phyloP scores from a whole-genome alignment of 2,888 invertebrate species.

The Gymnosoma rotundatum region DNA sequence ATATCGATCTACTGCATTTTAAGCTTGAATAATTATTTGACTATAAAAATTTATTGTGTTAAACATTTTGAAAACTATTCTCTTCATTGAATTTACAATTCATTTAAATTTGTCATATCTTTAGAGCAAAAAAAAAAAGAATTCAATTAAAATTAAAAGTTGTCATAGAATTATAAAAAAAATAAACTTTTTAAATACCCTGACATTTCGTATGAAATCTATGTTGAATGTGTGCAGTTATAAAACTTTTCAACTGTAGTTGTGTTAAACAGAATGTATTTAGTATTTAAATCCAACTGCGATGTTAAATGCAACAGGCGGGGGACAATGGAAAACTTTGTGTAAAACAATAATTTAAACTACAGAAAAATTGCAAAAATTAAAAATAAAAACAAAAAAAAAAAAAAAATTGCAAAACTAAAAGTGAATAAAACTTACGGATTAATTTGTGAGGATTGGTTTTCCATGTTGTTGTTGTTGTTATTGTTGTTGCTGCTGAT shows the following conservation, averaged over 20 bases:
- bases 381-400: no score
- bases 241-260: conserved; percentile 15
- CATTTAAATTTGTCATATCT: conserved; percentile 1
- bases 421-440: conserved; percentile 66
- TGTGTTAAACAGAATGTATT: conserved; percentile 35
- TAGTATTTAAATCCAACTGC: conserved; percentile 38
- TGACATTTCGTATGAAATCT: conserved; percentile 12
- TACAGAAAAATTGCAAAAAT: conserved; percentile 16
- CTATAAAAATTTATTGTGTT: no score
- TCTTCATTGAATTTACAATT: not conserved
- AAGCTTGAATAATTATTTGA: no score
- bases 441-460: conserved; percentile 67
- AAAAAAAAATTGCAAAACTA: no score
- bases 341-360: conserved; percentile 55
- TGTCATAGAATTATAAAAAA: not conserved
- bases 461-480: conserved; percentile 73
- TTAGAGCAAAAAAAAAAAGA: not conserved
- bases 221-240: not conserved
- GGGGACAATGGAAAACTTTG: conserved; percentile 20
- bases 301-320: conserved; percentile 33
- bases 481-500: conserved; percentile 75
- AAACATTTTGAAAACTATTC: no score
- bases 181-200: conserved; percentile 38
- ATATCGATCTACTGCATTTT: no score
- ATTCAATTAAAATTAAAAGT: conserved; percentile 15